Evolutionary conservation across 2,888 invertebrate species (phyloP), one percentile per base, ranked within the genome.

Genomic region (Agrenia bidenticulata): DNA sequence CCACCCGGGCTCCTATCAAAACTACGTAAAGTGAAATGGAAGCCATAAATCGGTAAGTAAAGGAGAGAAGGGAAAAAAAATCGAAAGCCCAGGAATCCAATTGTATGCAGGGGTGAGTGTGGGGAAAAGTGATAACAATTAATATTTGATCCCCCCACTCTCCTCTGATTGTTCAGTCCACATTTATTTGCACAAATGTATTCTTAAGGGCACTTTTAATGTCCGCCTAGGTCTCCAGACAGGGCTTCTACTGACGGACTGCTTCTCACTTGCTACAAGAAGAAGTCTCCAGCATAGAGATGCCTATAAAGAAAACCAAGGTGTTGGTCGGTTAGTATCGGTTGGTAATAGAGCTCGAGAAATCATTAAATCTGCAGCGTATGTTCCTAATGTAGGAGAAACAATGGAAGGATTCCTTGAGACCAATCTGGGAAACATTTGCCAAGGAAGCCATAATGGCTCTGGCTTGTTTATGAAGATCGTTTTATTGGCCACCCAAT

Each of bases 381-480:
- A 67, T 71, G 71, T 60, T 63, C 7, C 53, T 71, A 71, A 71
- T 71, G 66, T 71, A 45, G 7, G 55, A 55, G 37, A 55, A n/a
- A 55, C 55, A 27, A 55, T n/a, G 24, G 15, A 55, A 5, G n/a
- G 45, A 45, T 39, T 39, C 15, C 39, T n/a, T n/a, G 15, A 39
- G 39, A 9, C 9, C 39, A 39, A 11, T 11, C 39, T 9, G 15
- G 50, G 57, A 63, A 53, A 24, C 42, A n/a, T n/a, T n/a, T n/a
- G n/a, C n/a, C n/a, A n/a, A n/a, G n/a, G n/a, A n/a, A n/a, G n/a
- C 61, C 58, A 56, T 68, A 68, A 71, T 71, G 66, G 66, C 58
- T 56, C 66, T 54, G 64, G 68, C 73, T 74, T 74, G 73, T 74
- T 74, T 74, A 74, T 74, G 74, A 73, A 74, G 74, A 74, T 74